These are phyloP conservation scores for Hormiphora californensis DNA, from an alignment of 37 sponge, comb jelly and placozoan genomes.

Conservation along the genomic window DNA sequence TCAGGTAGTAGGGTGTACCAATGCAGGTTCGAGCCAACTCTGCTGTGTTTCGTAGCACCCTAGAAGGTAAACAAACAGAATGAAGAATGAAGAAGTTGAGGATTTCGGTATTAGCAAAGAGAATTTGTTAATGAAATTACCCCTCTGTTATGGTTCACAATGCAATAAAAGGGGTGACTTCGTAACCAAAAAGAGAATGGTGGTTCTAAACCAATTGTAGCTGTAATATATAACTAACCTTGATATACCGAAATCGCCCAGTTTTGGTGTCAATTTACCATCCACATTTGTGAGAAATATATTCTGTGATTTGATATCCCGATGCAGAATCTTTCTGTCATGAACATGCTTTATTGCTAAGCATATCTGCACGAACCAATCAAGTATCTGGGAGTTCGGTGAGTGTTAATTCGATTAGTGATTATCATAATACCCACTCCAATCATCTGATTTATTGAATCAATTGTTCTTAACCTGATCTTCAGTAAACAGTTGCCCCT, in stretches of 20 bases:
- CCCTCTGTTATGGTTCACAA: no score
- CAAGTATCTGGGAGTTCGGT: conserved; percentile 60
- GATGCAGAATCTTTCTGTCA: conserved; percentile 91
- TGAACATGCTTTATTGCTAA: conserved; percentile 92
- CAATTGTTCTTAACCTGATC: conserved; percentile 64
- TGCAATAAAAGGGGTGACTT: no score
- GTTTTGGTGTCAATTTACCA: conserved; percentile 65
- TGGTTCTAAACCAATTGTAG: background rate
- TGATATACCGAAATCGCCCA: conserved; percentile 97
- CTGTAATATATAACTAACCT: background rate
- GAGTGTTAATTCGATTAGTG: background rate
- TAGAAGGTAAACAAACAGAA: no score
- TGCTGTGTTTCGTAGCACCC: conserved; percentile 65
- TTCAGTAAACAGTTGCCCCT: conserved; percentile 70
- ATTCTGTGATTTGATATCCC: conserved; percentile 96
- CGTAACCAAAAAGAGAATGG: no score
- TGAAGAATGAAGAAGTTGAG: no score
- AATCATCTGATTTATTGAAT: background rate
- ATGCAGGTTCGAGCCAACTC: conserved; percentile 97
- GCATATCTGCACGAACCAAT: conserved; percentile 95
- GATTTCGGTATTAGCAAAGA: no score
- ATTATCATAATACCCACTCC: background rate
- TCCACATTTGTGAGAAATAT: conserved; percentile 73
- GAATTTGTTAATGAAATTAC: no score
- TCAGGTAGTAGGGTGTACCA: conserved; percentile 97